phyloP scores from a whole-genome alignment of 2,113 vertebrate species.

The Podarcis raffonei region DNA sequence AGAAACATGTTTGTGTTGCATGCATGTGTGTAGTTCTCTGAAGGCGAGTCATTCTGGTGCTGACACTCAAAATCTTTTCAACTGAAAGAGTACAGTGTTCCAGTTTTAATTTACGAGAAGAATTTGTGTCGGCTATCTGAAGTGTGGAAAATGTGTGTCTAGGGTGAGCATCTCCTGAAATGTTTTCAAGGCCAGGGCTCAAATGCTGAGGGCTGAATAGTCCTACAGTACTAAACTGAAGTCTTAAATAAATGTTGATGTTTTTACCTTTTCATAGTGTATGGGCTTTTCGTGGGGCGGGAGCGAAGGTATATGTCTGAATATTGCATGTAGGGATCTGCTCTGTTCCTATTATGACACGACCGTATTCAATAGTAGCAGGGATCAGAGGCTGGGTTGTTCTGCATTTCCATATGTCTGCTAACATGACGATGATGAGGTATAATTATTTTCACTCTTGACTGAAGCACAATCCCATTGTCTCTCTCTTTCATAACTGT shows the following conservation, averaged over 20 bases:
- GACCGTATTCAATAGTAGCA: background rate
- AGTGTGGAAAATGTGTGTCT: background rate
- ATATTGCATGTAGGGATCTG: constrained; percentile 11
- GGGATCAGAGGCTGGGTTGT: background rate
- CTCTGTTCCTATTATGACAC: background rate
- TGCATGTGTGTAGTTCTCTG: background rate
- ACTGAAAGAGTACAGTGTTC: background rate
- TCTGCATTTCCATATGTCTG: constrained; percentile 10
- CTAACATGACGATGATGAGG: constrained; percentile 3
- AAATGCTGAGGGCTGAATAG: background rate
- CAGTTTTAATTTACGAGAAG: background rate
- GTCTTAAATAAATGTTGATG: background rate
- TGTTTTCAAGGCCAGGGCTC: background rate
- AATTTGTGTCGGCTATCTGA: background rate
- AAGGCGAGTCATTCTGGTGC: background rate
- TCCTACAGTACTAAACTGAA: fast-evolving
- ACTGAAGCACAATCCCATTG: constrained; percentile 6
- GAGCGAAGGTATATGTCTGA: background rate
- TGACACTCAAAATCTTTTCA: background rate
- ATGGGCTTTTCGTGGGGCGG: background rate
- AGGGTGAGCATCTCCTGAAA: background rate
- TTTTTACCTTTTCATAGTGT: background rate
- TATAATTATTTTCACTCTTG: constrained; percentile 11
- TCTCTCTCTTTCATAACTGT: constrained; percentile 35
- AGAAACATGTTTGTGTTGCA: background rate